Percentiles rank a stretch among this genome's conserved stretches.
Conservation (phyloP, 1,140 invertebrate genomes). For the Neocloeon triangulifer region DNA sequence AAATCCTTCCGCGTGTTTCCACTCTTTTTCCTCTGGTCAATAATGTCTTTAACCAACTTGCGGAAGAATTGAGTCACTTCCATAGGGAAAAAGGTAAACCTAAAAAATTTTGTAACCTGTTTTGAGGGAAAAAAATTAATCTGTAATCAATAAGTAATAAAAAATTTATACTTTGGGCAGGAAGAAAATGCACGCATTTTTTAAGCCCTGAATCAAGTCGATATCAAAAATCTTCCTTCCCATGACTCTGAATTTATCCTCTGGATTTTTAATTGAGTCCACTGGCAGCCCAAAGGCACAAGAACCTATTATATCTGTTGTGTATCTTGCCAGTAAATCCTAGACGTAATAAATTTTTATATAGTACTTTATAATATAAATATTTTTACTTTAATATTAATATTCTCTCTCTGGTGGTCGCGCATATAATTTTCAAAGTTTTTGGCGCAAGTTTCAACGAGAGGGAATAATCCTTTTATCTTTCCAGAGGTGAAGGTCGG, state of each 20-base stretch:
- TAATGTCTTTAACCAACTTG: background rate
- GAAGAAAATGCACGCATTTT: too few relatives aligned
- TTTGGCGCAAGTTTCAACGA: constrained; percentile 3
- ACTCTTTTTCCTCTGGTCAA: background rate
- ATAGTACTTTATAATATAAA: too few relatives aligned
- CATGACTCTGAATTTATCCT: constrained; percentile 3
- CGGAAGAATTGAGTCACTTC: constrained; percentile 6
- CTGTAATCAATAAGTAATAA: too few relatives aligned
- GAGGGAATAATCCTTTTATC: constrained; percentile 24
- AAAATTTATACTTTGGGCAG: too few relatives aligned
- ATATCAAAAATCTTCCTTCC: background rate
- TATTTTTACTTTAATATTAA: too few relatives aligned
- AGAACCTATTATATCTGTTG: constrained; percentile 9
- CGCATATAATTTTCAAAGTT: constrained; percentile 10
- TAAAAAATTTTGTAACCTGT: background rate
- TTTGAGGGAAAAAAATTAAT: too few relatives aligned
- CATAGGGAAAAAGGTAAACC: background rate
- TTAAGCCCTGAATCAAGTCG: too few relatives aligned
- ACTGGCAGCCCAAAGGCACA: constrained; percentile 9
- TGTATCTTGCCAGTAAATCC: constrained; percentile 6
- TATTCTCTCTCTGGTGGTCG: too few relatives aligned
- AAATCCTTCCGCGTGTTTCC: constrained; percentile 3
- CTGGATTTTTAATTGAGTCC: constrained; percentile 5
- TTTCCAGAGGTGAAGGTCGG: constrained; percentile 31
- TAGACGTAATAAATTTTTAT: too few relatives aligned